Evolutionary conservation across 2,888 invertebrate genomes (phyloP).

Genomic region (Amorpha juglandis): DNA sequence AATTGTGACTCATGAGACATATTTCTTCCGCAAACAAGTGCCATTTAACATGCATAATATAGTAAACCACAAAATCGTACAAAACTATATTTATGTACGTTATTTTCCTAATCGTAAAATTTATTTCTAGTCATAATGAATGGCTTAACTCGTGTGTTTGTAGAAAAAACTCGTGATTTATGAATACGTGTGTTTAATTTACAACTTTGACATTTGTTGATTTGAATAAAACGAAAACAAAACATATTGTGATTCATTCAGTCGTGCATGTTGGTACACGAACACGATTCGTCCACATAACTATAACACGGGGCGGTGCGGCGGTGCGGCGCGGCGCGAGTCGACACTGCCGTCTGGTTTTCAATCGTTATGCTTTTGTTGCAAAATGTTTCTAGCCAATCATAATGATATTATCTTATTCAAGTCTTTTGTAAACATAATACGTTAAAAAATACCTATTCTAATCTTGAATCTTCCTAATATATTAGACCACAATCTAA

Average conservation of each 20-base stretch:
- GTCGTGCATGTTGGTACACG: conserved; percentile 1
- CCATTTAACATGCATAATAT: not conserved
- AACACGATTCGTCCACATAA: too few species aligned
- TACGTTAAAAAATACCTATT: not conserved
- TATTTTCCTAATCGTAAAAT: conserved; percentile 26
- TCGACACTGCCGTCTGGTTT: not conserved
- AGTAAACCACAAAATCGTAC: conserved; percentile 1
- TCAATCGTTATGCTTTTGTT: conserved; percentile 6
- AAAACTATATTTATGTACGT: not conserved
- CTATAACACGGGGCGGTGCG: too few species aligned
- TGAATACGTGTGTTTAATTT: conserved; percentile 27
- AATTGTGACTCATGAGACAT: not conserved
- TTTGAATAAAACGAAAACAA: conserved; percentile 29
- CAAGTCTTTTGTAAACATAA: too few species aligned
- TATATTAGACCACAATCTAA: too few species aligned
- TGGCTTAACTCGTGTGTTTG: conserved; percentile 18
- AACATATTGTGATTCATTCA: conserved; percentile 28
- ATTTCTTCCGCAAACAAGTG: conserved; percentile 3
- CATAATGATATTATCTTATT: not conserved
- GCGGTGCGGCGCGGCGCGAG: not conserved
- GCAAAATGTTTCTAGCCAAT: conserved; percentile 1
- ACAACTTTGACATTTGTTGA: conserved; percentile 29
- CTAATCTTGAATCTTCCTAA: not conserved
- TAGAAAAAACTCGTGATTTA: conserved; percentile 27
- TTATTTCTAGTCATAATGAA: conserved; percentile 25